Evolutionary conservation across 2,888 invertebrate species (phyloP), one percentile per base, ranked within the genome.

Genomic region (Timandra comae): DNA sequence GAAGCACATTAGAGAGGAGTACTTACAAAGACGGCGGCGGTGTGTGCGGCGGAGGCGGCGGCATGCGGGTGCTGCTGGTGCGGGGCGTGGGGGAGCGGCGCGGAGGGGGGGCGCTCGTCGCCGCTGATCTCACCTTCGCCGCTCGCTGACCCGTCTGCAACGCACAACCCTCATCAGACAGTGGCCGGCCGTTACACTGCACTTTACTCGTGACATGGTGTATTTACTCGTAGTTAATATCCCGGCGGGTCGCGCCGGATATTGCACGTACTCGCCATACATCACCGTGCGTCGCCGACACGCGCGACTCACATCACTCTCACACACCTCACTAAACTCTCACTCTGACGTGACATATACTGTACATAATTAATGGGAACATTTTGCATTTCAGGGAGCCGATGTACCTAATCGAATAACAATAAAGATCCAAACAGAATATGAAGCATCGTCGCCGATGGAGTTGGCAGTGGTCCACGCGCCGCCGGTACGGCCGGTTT

Each of bases 111-210:
- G 28, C 77, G 70, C 58, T 79, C 80, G 67, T 80, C 81, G 38
- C 79, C 81, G 65, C 79, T 77, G 49, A 56, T 52, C 39, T 74
- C 74, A 50, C 78, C 78, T 53, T 80, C 82, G 56, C 81, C 81
- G 65, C 82, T 82, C 52, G 84, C 84, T 11, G 81, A 80, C 3
- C 81, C 84, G 38, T 82, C 79, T 80, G 73, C 7, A 43, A 38
- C 7, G 13, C n/a, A n/a, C n/a, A n/a, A n/a, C 28, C 29, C 30
- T 7, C 5, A 9, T 13, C 10, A 26, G 8, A 9, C 6, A 0
- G 10, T 9, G 4, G 6, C 8, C 12, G 5, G 7, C 16, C 13
- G 16, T 8, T 7, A 7, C 3, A 7, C 20, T 2, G 22, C 1
- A 8, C 7, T 7, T 2, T 12, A 11, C 24, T 7, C 12, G 23